Evolutionary conservation across 2,113 vertebrate species (phyloP).

Genomic region (Lampris incognitus): DNA sequence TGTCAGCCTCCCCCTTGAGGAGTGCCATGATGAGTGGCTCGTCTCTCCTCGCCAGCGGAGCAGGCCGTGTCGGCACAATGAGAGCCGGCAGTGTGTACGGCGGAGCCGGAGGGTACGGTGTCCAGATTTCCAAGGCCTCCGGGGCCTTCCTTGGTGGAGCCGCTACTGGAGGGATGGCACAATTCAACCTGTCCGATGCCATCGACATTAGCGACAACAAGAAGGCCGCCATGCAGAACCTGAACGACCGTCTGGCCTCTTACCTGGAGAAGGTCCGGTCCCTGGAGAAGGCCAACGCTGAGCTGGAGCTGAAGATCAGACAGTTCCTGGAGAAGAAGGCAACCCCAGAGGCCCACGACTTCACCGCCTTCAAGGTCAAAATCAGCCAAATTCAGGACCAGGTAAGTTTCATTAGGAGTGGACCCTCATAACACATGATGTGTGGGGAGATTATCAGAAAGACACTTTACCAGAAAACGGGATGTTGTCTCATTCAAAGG

Average conservation of each 20-base stretch:
- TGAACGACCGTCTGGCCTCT: slow-evolving; percentile 80
- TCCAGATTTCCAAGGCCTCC: slow-evolving; percentile 53
- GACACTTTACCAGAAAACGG: too few species aligned
- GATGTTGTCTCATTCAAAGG: too few species aligned
- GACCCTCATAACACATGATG: too few species aligned
- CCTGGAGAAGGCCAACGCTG: slow-evolving; percentile 78
- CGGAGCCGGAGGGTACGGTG: slow-evolving; percentile 58
- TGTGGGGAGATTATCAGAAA: too few species aligned
- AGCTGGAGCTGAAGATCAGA: slow-evolving; percentile 81
- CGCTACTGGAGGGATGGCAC: neutral
- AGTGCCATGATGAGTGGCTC: neutral
- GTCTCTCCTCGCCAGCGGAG: neutral
- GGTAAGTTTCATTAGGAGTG: slow-evolving; percentile 57
- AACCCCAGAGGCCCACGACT: slow-evolving; percentile 53
- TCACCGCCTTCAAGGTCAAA: slow-evolving; percentile 45
- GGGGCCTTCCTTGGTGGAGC: neutral
- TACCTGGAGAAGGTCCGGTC: slow-evolving; percentile 80
- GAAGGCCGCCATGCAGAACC: slow-evolving; percentile 81
- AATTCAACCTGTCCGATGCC: slow-evolving; percentile 26
- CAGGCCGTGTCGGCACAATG: neutral
- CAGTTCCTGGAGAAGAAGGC: slow-evolving; percentile 73
- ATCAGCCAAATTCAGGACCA: slow-evolving; percentile 73
- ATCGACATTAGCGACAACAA: slow-evolving; percentile 57
- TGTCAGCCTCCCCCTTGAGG: neutral
- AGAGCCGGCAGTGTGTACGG: slow-evolving; percentile 67